Base-by-base conservation (phyloP, 2,797 vertebrate species). In the Urophycis tenuis region DNA sequence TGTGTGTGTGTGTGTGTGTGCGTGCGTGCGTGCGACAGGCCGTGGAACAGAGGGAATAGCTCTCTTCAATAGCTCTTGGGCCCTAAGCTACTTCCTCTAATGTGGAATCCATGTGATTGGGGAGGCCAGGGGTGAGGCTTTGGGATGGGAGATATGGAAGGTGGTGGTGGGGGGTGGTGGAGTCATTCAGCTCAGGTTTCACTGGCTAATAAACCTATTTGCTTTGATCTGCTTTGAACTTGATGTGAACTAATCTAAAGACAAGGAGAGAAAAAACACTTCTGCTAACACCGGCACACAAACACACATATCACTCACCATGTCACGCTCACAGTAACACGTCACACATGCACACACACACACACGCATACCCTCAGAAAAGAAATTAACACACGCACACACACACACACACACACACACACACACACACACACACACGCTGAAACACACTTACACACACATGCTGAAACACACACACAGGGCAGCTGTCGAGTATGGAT, bases 401-500 rank as follows among this genome's bases (percentile, higher is more conserved):
- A 77, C 69, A 33, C 31, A 83, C 83, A 81, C 49, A 73, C 81
- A 81, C 77, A 79, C 89, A 79, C 84, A 69, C 79, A 60, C 22
- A 60, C 22, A n/a, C 67, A 70, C 30, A 32, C 30, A 32, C n/a
- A 29, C 7, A 81, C 82, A 85, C 85, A 83, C 74, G 74, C 41
- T 39, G 79, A 85, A 70, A 83, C 82, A 64, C 60, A 39, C 80
- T 79, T 89, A 91, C 90, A 84, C 83, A 82, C 72, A 77, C 75
- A 78, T 67, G 22, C 69, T 83, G 81, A 81, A 74, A 82, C 81
- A 81, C 77, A 80, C 89, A 79, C 84, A 69, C 79, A 80, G 85
- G 82, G 74, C 93, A 94, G 93, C 92, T 94, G 93, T 91, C 82
- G 84, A 82, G 85, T 86, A 85, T 85, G 87, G 87, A 91, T 92